Base-by-base conservation (phyloP, 2,113 vertebrate species). In the Clarias batrachus region DNA sequence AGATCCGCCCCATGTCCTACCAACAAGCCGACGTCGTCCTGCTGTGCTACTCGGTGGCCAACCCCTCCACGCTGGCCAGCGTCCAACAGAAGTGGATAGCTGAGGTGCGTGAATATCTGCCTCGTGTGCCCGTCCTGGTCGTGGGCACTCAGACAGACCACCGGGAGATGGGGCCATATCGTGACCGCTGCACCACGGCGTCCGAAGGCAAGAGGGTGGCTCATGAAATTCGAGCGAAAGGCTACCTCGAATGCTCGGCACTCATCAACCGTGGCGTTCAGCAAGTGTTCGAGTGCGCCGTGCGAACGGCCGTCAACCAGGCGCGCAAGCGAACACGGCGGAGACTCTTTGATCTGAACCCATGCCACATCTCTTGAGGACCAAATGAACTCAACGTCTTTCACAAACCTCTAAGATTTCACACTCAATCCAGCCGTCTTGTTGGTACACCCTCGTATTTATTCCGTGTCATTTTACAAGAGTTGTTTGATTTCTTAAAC, bases 81-180 rank as follows among this genome's bases (percentile, higher is more conserved):
- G 76, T 98, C 86, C 96, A 94, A 56, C 95, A 91, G 79, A 99
- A 98, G 90, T 99, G 98, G 98, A 97, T 99, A 0, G 21, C 87
- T 0, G 98, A 99, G 90, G 91, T 99, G 76, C 95, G 97, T 84
- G 95, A 93, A 74, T 91, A 97, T 85, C 89, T 99, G 86, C 98
- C 98, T 1, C 95, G 91, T 3, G 94, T 96, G 59, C 98, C 98
- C 0, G 95, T 99, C 89, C 89, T 99, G 91, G 94, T 99, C 1
- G 97, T 99, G 89, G 98, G 96, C 60, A 99, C 96, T 4, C 98
- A 99, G 93, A 98, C 96, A 1, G 98, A 99, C 93, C 97, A 97
- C 92, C 94, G 98, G 0, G 97, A 99, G 56, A 3, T 76, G 11
- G 97, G 96, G 13, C 93, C 95, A 0, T 93, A 96, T 86, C 93